These are phyloP conservation scores for Pandemis corylana DNA, from an alignment of 2,888 invertebrate species.

Conservation along the genomic window DNA sequence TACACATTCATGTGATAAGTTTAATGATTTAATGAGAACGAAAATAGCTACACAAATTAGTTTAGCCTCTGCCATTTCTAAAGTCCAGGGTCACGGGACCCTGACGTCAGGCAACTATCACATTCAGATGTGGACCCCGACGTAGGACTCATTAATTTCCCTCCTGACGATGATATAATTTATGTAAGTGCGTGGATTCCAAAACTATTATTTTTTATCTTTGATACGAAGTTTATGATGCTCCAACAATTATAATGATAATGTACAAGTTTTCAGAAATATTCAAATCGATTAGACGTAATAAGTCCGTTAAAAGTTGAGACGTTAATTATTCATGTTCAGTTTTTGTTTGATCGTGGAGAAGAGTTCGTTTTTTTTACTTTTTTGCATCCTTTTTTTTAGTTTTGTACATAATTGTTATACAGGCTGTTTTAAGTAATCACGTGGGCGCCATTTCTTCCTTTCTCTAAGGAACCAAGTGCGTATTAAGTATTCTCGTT, in stretches of 20 bases:
- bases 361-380: too few relatives aligned
- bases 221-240: too few relatives aligned
- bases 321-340: too few relatives aligned
- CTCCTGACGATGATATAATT: not conserved
- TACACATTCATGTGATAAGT: not conserved
- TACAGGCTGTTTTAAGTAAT: not conserved
- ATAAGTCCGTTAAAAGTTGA: too few relatives aligned
- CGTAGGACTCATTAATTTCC: not conserved
- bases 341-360: too few relatives aligned
- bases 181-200: too few relatives aligned
- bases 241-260: too few relatives aligned
- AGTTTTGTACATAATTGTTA: not conserved
- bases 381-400: too few relatives aligned
- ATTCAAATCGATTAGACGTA: too few relatives aligned
- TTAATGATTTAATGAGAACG: not conserved
- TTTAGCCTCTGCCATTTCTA: not conserved
- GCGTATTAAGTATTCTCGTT: not conserved
- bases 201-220: too few relatives aligned
- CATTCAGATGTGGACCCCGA: not conserved
- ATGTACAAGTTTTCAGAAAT: too few relatives aligned
- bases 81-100: not conserved
- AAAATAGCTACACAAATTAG: not conserved
- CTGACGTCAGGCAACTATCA: slow-evolving; percentile 20
- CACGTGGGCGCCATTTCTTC: not conserved
- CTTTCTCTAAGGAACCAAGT: not conserved